phyloP scores from a whole-genome alignment of 2,888 invertebrate species.

The Dryadula phaetusa region DNA sequence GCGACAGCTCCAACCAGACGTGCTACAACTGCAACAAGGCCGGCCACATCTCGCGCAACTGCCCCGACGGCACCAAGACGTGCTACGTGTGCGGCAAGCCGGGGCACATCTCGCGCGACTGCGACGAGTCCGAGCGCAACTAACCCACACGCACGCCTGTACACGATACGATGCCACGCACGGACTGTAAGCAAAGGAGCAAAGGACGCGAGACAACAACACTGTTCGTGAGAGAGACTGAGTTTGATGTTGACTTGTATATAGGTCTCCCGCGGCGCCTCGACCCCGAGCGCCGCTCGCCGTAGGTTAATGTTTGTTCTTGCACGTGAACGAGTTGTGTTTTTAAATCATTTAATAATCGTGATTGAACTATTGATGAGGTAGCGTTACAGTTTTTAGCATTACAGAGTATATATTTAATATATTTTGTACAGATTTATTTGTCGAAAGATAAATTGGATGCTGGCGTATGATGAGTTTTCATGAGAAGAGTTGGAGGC shows the following conservation, averaged over 20 bases:
- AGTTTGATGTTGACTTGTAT: constrained; percentile 79
- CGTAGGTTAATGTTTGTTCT: constrained; percentile 81
- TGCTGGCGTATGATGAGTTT: constrained; percentile 84
- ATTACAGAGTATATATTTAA: constrained; percentile 85
- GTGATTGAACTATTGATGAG: constrained; percentile 82
- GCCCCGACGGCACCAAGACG: constrained; percentile 93
- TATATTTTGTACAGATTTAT: constrained; percentile 86
- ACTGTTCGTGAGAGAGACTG: constrained; percentile 64
- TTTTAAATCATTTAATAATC: constrained; percentile 84
- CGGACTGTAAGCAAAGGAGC: constrained; percentile 84
- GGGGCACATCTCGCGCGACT: constrained; percentile 95
- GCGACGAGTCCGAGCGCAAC: constrained; percentile 91
- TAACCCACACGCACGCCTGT: constrained; percentile 64
- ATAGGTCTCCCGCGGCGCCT: constrained; percentile 68
- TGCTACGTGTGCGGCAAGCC: constrained; percentile 97
- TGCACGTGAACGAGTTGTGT: constrained; percentile 82
- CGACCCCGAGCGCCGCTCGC: constrained; percentile 54
- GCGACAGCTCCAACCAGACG: constrained; percentile 88
- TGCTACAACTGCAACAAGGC: constrained; percentile 98
- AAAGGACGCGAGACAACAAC: constrained; percentile 73
- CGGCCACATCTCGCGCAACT: constrained; percentile 95
- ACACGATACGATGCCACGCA: constrained; percentile 74
- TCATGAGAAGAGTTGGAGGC: constrained; percentile 77
- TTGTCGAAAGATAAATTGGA: constrained; percentile 85
- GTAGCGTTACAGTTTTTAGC: constrained; percentile 85